Evolutionary conservation across 2,113 vertebrate species (phyloP).

Genomic region (Odocoileus hemionus): DNA sequence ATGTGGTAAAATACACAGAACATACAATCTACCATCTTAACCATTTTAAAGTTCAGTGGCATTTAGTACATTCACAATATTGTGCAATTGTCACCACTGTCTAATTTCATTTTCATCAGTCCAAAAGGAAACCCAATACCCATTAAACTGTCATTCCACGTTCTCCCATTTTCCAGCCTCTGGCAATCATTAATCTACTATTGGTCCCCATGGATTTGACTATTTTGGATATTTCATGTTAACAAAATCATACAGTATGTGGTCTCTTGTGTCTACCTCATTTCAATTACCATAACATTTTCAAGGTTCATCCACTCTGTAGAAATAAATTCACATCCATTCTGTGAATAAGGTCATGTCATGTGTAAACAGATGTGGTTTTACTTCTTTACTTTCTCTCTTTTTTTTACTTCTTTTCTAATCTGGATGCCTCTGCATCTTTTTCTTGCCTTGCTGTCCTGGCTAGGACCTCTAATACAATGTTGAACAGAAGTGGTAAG

Average conservation of each 20-base stretch:
- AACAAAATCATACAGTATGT: neutral
- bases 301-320: neutral
- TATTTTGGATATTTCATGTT: neutral
- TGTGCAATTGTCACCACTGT: neutral
- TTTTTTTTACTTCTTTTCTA: neutral
- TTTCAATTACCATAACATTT: neutral
- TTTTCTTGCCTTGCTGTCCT: neutral
- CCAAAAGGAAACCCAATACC: neutral
- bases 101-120: neutral
- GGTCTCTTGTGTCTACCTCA: neutral
- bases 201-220: neutral
- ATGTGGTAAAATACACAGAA: neutral
- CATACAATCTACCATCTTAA: neutral
- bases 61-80: neutral
- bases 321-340: neutral
- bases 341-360: neutral
- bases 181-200: neutral
- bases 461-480: neutral
- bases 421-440: neutral
- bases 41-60: neutral
- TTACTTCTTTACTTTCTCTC: neutral
- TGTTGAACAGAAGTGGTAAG: neutral
- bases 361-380: neutral
- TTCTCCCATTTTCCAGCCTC: neutral
- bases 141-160: neutral